phyloP scores from a whole-genome alignment of 2,888 invertebrate genomes.

The Limnephilus rhombicus region DNA sequence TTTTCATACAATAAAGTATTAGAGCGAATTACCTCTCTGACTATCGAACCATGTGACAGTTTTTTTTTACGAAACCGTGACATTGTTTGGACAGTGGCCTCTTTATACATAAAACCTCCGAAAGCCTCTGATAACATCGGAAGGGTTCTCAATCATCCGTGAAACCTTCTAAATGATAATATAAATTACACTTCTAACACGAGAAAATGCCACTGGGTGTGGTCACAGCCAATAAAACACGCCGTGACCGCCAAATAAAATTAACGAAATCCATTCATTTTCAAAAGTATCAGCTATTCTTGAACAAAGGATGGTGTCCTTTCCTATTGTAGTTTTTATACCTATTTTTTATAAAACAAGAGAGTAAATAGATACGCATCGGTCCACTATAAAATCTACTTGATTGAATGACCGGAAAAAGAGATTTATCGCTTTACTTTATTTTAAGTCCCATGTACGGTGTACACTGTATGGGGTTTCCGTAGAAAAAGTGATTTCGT shows the following conservation, averaged over 20 bases:
- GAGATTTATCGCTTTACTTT: constrained; percentile 30
- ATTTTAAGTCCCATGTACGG: constrained; percentile 15
- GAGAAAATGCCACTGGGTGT: not conserved
- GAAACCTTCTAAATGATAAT: constrained; percentile 3
- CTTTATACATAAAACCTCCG: not conserved
- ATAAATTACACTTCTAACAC: constrained; percentile 7
- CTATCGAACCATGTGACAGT: not conserved
- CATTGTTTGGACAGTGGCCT: not conserved
- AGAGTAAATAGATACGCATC: not conserved
- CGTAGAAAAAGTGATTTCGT: constrained; percentile 7
- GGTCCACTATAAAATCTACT: constrained; percentile 20
- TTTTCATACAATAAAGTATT: not conserved
- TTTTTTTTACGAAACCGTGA: not conserved
- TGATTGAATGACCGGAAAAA: not conserved
- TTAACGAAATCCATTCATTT: not conserved
- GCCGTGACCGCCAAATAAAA: constrained; percentile 13
- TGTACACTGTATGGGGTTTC: not conserved
- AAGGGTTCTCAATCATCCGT: constrained; percentile 14
- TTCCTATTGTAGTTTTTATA: not conserved
- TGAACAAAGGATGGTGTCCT: not conserved
- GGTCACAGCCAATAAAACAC: constrained; percentile 28
- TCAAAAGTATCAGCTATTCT: not conserved
- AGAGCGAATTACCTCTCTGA: not conserved
- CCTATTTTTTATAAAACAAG: not conserved
- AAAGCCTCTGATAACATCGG: not conserved